Evolutionary conservation across 2,888 invertebrate species (phyloP).

Genomic region (Drosophila falleni): DNA sequence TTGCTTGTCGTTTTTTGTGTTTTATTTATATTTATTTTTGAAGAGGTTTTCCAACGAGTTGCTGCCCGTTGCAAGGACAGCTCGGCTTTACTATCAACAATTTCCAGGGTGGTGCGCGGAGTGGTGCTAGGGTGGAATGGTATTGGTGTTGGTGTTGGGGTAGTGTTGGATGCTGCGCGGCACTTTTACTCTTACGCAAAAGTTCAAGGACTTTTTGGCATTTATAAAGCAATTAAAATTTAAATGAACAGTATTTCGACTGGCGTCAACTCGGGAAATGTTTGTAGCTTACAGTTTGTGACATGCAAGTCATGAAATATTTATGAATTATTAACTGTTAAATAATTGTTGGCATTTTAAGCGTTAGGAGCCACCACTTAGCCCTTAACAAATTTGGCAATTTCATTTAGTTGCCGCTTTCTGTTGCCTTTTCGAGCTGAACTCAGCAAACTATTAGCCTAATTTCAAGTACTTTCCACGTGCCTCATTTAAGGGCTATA

Average conservation of each 20-base stretch:
- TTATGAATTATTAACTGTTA: slow-evolving; percentile 66
- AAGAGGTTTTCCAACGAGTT: slow-evolving; percentile 58
- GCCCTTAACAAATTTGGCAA: slow-evolving; percentile 13
- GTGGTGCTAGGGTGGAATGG: slow-evolving; percentile 15
- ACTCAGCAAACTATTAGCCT: slow-evolving; percentile 61
- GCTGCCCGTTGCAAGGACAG: slow-evolving; percentile 61
- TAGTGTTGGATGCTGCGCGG: slow-evolving; percentile 9
- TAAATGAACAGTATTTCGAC: slow-evolving; percentile 80
- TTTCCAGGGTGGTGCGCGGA: slow-evolving; percentile 21
- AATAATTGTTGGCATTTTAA: slow-evolving; percentile 68
- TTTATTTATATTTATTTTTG: slow-evolving; percentile 23
- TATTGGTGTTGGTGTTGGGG: background rate
- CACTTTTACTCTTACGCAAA: slow-evolving; percentile 72
- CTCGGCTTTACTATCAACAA: slow-evolving; percentile 41
- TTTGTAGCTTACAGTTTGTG: slow-evolving; percentile 64
- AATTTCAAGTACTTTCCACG: slow-evolving; percentile 43
- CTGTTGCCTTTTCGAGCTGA: slow-evolving; percentile 6
- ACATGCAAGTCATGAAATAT: slow-evolving; percentile 69
- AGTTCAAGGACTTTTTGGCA: slow-evolving; percentile 84
- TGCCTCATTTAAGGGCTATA: slow-evolving; percentile 12
- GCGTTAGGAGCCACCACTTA: slow-evolving; percentile 8
- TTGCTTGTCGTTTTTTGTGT: slow-evolving; percentile 29
- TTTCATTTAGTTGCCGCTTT: slow-evolving; percentile 21
- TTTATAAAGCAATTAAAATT: slow-evolving; percentile 85
- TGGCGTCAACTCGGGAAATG: slow-evolving; percentile 43